Percentiles rank a stretch among this genome's conserved stretches.
Conservation (phyloP, 2,888 invertebrate genomes). For the Ctena decussata region DNA sequence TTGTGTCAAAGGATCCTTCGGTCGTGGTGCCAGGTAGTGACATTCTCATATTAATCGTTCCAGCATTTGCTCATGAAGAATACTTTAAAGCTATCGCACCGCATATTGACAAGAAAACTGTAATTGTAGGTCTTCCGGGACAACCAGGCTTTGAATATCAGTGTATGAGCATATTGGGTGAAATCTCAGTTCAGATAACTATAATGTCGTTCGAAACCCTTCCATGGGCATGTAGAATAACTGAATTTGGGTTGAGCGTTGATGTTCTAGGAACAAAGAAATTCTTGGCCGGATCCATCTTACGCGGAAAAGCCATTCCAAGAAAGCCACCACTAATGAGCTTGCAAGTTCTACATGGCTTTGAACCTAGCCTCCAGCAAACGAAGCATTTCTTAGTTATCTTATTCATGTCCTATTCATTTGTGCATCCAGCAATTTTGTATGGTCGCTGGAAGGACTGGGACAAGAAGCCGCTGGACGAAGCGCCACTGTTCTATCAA, state of each 20-base stretch:
- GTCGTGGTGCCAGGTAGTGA: slow-evolving; percentile 73
- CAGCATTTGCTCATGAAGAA: slow-evolving; percentile 76
- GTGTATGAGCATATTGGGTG: slow-evolving; percentile 71
- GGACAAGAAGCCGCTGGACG: slow-evolving; percentile 70
- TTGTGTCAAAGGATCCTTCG: slow-evolving; percentile 71
- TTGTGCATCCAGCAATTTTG: slow-evolving; percentile 74
- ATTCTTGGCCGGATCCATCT: slow-evolving; percentile 67
- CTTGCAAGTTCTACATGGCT: slow-evolving; percentile 70
- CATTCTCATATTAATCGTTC: slow-evolving; percentile 76
- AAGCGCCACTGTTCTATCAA: slow-evolving; percentile 73
- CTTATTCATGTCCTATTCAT: slow-evolving; percentile 70
- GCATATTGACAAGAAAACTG: slow-evolving; percentile 71
- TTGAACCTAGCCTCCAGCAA: slow-evolving; percentile 67
- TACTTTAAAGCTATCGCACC: slow-evolving; percentile 77
- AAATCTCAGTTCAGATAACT: slow-evolving; percentile 59
- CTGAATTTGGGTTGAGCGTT: slow-evolving; percentile 73
- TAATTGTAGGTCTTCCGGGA: slow-evolving; percentile 80
- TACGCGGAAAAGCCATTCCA: slow-evolving; percentile 68
- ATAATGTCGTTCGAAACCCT: slow-evolving; percentile 78
- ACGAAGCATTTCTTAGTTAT: slow-evolving; percentile 73
- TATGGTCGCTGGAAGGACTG: slow-evolving; percentile 77
- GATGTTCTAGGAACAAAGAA: slow-evolving; percentile 67
- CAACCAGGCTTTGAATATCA: slow-evolving; percentile 81
- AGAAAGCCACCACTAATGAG: slow-evolving; percentile 70
- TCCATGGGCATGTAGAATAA: slow-evolving; percentile 77